Conservation (phyloP, 2,113 vertebrate genomes). For the Saguinus midas region DNA sequence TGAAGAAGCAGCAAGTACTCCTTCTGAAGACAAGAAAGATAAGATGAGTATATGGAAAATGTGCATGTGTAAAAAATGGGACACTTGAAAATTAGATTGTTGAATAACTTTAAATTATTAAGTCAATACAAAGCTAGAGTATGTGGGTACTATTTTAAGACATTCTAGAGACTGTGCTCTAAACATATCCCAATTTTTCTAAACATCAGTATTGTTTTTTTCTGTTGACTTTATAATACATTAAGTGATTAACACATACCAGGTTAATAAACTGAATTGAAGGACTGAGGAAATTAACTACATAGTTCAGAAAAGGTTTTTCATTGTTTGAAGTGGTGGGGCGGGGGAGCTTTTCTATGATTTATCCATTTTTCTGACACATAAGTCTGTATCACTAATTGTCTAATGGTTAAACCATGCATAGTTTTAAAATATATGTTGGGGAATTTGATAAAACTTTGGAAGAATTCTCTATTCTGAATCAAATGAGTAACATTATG, state of each 20-base stretch:
- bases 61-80: not conserved
- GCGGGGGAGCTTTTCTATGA: not conserved
- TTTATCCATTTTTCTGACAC: not conserved
- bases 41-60: not conserved
- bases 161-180: not conserved
- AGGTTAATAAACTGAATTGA: constrained; percentile 17
- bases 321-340: not conserved
- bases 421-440: not conserved
- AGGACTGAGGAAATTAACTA: constrained; percentile 35
- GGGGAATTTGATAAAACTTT: not conserved
- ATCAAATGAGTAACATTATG: not conserved
- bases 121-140: not conserved
- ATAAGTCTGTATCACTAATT: not conserved
- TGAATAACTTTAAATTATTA: constrained; percentile 5
- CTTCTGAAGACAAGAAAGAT: constrained; percentile 46
- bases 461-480: not conserved
- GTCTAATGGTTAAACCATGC: not conserved
- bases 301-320: not conserved
- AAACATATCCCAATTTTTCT: not conserved
- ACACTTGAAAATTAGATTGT: not conserved
- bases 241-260: not conserved
- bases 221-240: not conserved
- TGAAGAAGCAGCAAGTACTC: constrained; percentile 47
- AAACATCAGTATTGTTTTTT: constrained; percentile 26
- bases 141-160: not conserved